A percentile compares a stretch with the other conserved stretches of the same genome.
phyloP scores from a whole-genome alignment of 2,113 vertebrate genomes.

The Arizona elegans region DNA sequence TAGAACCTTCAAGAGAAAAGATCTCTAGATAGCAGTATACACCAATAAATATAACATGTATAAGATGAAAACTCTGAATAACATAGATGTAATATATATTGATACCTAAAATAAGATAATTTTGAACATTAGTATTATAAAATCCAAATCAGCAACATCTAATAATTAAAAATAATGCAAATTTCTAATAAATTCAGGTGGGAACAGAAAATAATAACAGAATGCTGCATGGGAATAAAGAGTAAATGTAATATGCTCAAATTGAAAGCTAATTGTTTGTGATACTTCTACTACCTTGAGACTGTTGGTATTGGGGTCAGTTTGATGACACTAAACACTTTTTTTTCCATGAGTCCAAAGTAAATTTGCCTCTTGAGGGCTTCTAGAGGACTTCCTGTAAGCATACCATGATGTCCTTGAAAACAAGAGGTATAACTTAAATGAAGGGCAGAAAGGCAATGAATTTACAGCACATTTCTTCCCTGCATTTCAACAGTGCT shows the following conservation, averaged over 20 bases:
- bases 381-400: background rate
- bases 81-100: too few relatives aligned
- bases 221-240: background rate
- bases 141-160: conserved; percentile 10
- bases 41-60: background rate
- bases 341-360: background rate
- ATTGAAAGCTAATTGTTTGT: background rate
- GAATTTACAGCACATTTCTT: background rate
- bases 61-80: background rate
- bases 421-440: background rate
- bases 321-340: background rate
- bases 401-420: background rate
- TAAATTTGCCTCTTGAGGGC: background rate
- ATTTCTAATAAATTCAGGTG: background rate
- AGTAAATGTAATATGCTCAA: background rate
- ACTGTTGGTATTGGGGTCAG: background rate
- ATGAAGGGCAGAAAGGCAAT: background rate
- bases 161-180: conserved; percentile 1
- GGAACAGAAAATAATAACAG: background rate
- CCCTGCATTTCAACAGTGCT: background rate
- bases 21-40: background rate
- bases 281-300: background rate
- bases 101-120: background rate
- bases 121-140: background rate
- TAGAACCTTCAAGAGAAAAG: background rate